These are phyloP conservation scores for Sabatieria punctata DNA, from an alignment of 2,888 invertebrate genomes.

Conservation along the genomic window DNA sequence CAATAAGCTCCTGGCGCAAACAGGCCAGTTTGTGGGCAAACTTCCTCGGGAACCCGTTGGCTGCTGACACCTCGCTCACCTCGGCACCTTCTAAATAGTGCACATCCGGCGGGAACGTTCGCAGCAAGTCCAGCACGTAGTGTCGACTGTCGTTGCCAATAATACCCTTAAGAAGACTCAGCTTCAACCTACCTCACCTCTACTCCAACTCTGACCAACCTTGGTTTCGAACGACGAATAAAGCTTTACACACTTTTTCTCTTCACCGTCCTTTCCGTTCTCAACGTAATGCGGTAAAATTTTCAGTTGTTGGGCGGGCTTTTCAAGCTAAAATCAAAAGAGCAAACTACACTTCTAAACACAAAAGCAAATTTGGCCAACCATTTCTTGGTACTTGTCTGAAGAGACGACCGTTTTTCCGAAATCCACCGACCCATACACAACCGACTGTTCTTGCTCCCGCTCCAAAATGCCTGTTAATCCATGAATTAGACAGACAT, in stretches of 20 bases:
- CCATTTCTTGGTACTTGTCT: constrained; percentile 76
- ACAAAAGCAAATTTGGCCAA: constrained; percentile 35
- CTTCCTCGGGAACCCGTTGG: constrained; percentile 78
- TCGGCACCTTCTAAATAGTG: constrained; percentile 81
- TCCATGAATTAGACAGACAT: no score
- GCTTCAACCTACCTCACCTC: no score
- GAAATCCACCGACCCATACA: constrained; percentile 97
- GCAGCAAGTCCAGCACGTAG: constrained; percentile 80
- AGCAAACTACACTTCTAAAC: not conserved
- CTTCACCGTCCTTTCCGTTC: constrained; percentile 52
- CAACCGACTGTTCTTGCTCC: constrained; percentile 97
- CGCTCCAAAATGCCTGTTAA: constrained; percentile 69
- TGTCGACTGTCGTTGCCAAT: constrained; percentile 94
- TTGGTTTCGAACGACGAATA: constrained; percentile 98
- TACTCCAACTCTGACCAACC: no score
- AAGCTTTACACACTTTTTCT: constrained; percentile 70
- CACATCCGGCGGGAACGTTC: constrained; percentile 96
- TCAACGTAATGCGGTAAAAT: constrained; percentile 68
- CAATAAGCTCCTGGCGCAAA: constrained; percentile 84
- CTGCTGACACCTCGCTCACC: constrained; percentile 61
- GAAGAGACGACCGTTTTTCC: constrained; percentile 87
- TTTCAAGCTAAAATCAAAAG: constrained; percentile 50
- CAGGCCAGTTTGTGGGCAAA: constrained; percentile 91
- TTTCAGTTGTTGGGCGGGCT: constrained; percentile 42
- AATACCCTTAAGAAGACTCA: constrained; percentile 48